Percentiles rank a stretch among this genome's conserved stretches.
phyloP scores from a whole-genome alignment of 2,888 invertebrate species.

The Drosophila fulvimacula region DNA sequence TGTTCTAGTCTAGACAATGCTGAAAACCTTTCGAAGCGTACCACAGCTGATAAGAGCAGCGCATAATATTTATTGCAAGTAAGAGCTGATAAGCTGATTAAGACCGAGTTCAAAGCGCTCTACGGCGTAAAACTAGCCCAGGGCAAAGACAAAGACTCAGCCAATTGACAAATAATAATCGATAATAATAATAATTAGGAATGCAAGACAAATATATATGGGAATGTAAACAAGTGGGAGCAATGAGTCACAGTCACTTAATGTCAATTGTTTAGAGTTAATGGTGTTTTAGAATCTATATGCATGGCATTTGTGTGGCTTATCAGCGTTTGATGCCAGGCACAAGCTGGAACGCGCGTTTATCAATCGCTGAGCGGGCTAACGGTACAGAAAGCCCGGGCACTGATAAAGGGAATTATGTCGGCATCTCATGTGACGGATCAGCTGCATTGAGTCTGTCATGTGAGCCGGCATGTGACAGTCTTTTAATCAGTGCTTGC shows the following conservation, averaged over 20 bases:
- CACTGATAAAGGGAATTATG: constrained; percentile 7
- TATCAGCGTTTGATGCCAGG: constrained; percentile 30
- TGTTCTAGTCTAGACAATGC: constrained; percentile 21
- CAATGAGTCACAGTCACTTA: constrained; percentile 28
- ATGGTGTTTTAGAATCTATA: constrained; percentile 8
- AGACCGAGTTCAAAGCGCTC: constrained; percentile 35
- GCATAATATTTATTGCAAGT: constrained; percentile 24
- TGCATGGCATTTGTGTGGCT: constrained; percentile 11
- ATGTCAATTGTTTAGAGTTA: constrained; percentile 13
- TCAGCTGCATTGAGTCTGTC: constrained; percentile 42
- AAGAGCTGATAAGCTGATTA: constrained; percentile 45
- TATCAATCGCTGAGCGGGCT: constrained; percentile 38
- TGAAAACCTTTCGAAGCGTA: constrained; percentile 12
- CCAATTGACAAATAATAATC: constrained; percentile 18
- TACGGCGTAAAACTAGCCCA: constrained; percentile 27
- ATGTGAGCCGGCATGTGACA: constrained; percentile 73
- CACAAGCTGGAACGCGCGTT: constrained; percentile 26
- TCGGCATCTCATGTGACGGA: constrained; percentile 43
- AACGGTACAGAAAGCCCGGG: constrained; percentile 12
- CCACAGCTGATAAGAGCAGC: constrained; percentile 38
- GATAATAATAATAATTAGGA: constrained; percentile 11
- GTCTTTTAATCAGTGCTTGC: constrained; percentile 29
- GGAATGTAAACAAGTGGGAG: constrained; percentile 1
- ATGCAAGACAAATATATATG: constrained; percentile 6
- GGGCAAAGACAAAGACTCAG: constrained; percentile 22